Percentiles rank a stretch among this genome's conserved stretches.
phyloP scores from a whole-genome alignment of 2,888 invertebrate genomes.

The Caenorhabditis sp. region DNA sequence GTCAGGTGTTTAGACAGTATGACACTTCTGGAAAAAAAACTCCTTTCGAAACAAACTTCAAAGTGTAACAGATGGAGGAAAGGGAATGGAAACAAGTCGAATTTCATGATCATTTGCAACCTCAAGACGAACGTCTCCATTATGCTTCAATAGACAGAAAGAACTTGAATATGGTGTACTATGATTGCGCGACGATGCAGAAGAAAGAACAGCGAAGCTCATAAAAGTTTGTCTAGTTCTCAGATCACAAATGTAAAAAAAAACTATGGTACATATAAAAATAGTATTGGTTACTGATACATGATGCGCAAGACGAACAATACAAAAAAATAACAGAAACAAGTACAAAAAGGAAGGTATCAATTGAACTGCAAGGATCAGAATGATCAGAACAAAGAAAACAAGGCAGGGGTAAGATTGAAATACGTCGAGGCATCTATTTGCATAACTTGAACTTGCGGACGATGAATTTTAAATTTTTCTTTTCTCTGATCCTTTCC shows the following conservation, averaged over 20 bases:
- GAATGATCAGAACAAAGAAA: background rate
- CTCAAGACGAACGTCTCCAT: constrained; percentile 47
- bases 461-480: too few species aligned
- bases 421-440: too few species aligned
- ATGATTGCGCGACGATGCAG: constrained; percentile 38
- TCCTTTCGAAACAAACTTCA: constrained; percentile 15
- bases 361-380: too few species aligned
- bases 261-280: too few species aligned
- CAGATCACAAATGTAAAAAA: too few species aligned
- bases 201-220: constrained; percentile 30
- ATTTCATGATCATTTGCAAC: constrained; percentile 16
- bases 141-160: constrained; percentile 45
- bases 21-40: constrained; percentile 10
- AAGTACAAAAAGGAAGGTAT: background rate
- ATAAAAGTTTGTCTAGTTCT: constrained; percentile 5
- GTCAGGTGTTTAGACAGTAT: constrained; percentile 54
- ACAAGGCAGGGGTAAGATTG: too few species aligned
- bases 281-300: too few species aligned
- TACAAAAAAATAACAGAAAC: background rate
- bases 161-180: constrained; percentile 42
- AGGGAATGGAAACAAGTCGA: background rate
- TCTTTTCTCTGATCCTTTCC: too few species aligned
- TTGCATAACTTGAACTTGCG: too few species aligned
- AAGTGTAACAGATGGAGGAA: constrained; percentile 18
- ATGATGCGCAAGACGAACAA: too few species aligned